phyloP scores from a whole-genome alignment of 2,113 vertebrate genomes.

The Oncorhynchus mykiss region DNA sequence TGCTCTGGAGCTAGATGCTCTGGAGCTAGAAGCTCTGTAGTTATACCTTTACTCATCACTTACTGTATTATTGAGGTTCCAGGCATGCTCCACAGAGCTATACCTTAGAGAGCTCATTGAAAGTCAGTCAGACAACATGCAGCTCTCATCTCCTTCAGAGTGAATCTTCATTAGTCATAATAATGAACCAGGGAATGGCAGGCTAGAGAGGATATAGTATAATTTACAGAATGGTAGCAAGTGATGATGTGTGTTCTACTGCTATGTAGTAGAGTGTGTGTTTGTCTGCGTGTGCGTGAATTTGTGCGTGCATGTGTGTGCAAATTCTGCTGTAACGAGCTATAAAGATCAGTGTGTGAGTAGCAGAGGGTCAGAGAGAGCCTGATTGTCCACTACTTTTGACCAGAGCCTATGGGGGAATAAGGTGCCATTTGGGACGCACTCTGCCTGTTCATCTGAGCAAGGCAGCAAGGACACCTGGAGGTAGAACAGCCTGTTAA shows the following conservation, averaged over 20 bases:
- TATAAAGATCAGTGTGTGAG: conserved; percentile 59
- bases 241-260: neutral
- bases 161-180: neutral
- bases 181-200: neutral
- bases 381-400: conserved; percentile 28
- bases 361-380: conserved; percentile 69
- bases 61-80: too few species aligned
- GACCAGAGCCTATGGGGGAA: too few species aligned
- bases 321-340: conserved; percentile 38
- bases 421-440: too few species aligned
- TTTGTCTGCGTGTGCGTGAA: too few species aligned
- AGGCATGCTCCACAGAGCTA: too few species aligned
- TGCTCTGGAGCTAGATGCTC: too few species aligned
- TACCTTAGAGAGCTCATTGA: neutral
- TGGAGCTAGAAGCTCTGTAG: too few species aligned
- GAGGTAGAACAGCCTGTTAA: conserved; percentile 86
- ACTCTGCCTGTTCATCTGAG: conserved; percentile 69
- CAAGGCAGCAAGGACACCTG: conserved; percentile 89
- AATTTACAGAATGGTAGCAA: neutral
- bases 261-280: too few species aligned
- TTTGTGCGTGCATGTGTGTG: too few species aligned
- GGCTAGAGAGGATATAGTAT: neutral
- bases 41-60: too few species aligned
- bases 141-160: too few species aligned
- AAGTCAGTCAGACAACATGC: neutral